Base-by-base conservation (phyloP, 2,113 vertebrate species). In the Pseudorasbora parva region DNA sequence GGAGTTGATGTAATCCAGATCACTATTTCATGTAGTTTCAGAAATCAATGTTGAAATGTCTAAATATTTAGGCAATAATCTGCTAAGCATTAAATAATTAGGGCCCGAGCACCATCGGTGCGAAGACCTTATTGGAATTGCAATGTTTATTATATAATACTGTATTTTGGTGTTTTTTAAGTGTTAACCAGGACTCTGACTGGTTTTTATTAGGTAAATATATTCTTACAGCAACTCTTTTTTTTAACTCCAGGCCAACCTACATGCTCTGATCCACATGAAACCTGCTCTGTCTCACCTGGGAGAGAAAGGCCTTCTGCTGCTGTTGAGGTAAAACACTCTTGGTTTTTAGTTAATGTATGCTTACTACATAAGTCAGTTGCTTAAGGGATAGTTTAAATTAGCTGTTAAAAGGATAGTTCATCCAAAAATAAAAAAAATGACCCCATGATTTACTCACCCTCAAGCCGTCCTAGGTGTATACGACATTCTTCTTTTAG, bases 241-340 rank as follows among this genome's bases (percentile, higher is more conserved):
- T 60, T 5, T 76, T 75, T 19, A 7, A 54, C 4, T 91, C 64
- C 88, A 97, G 96, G 95, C 95, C 49, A 97, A 97, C 88, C 95
- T 96, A 80, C 96, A 97, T 87, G 95, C 95, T 56, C 94, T 97
- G 83, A 95, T 97, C 89, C 95, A 96, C 27, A 95, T 97, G 95
- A 97, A 96, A 86, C 96, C 96, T 87, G 95, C 95, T 78, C 92
- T 97, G 80, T 94, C 95, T 82, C 96, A 97, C 82, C 95, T 97
- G 87, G 96, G 96, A 81, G 95, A 97, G 86, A 96, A 95, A 64
- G 96, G 96, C 54, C 91, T 96, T n/a, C 95, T 97, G 84, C 93
- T 97, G 0, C 95, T 97, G 0, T 77, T 97, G 62, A 95, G 96
- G 96, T 96, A 92, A 92, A 80, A 8, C 30, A 30, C 3, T 8